Evolutionary conservation across 2,888 invertebrate genomes (phyloP).

Genomic region (Conomelus anceps): DNA sequence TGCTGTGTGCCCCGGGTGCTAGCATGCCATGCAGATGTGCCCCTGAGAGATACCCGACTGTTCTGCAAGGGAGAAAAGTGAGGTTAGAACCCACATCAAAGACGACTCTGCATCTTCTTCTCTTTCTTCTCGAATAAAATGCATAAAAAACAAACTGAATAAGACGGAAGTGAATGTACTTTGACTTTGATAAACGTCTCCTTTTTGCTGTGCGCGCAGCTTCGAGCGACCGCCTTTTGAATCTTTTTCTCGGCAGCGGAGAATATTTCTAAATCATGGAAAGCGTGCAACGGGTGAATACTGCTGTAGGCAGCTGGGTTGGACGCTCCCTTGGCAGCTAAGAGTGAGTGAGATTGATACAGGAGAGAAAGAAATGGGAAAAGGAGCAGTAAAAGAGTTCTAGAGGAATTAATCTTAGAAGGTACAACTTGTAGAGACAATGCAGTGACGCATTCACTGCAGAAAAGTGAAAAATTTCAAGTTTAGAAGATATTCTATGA

Average conservation of each 20-base stretch:
- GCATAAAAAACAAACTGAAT: slow-evolving; percentile 6
- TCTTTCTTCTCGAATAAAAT: slow-evolving; percentile 4
- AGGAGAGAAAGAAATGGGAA: background rate
- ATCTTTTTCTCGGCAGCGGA: background rate
- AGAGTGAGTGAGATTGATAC: background rate
- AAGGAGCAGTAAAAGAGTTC: too few species aligned
- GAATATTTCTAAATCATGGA: background rate
- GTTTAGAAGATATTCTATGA: too few species aligned
- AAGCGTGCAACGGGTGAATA: background rate
- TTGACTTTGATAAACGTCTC: slow-evolving; percentile 11
- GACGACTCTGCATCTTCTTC: background rate
- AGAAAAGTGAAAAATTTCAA: too few species aligned
- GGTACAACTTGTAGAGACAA: background rate
- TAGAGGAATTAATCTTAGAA: background rate
- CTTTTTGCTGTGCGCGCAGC: background rate
- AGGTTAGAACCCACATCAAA: slow-evolving; percentile 1
- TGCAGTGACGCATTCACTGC: too few species aligned
- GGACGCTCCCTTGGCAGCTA: background rate
- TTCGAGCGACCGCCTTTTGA: background rate
- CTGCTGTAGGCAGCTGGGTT: background rate
- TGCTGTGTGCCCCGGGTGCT: background rate
- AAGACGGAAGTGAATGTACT: slow-evolving; percentile 3
- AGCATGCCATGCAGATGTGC: slow-evolving; percentile 9
- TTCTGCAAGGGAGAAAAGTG: background rate
- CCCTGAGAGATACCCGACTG: background rate